Base-by-base conservation (phyloP, 2,797 vertebrate species). In the Argya squamiceps region DNA sequence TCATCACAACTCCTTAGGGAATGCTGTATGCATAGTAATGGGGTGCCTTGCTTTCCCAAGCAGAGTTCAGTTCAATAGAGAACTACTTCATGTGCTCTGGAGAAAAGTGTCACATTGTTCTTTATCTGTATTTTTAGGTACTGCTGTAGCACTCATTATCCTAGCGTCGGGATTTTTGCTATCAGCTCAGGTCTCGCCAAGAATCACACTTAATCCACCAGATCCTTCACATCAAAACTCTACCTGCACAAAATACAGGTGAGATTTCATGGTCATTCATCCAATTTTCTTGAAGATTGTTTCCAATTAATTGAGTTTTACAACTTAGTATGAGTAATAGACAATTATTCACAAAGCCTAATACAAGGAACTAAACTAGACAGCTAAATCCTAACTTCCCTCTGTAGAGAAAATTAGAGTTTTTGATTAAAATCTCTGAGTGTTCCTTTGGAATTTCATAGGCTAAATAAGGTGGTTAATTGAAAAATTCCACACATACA, bases 101-200 rank as follows among this genome's bases (percentile, higher is more conserved):
- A 84, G n/a, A 85, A 50, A 89, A 87, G 50, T 41, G 50, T 97
- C 76, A 95, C 44, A n/a, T 41, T 95, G 92, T 95, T 88, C 73
- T 94, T 78, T 91, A 34, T 96, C 94, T 82, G 39, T 97, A 47
- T 87, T 76, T 86, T 71, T 95, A 99, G 99, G 99, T 74, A 99
- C 99, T 19, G 98, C 98, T 77, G 84, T 99, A 88, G 99, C 99
- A 71, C 98, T 99, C 92, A 92, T 98, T 96, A 94, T 99, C 93
- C 97, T 99, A 95, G 99, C 98, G 73, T 88, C 98, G 37, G 99
- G 99, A 79, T 99, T 99, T 97, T 98, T 99, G 94, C 97, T 99
- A 6, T 99, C 99, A 12, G 99, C 99, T 77, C 99, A 99, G 96
- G 98, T 99, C 96, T 99, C 99, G 37, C 99, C 99, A 86, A 98